Evolutionary conservation across 2,888 invertebrate species (phyloP).

Genomic region (Dorcus hopei): DNA sequence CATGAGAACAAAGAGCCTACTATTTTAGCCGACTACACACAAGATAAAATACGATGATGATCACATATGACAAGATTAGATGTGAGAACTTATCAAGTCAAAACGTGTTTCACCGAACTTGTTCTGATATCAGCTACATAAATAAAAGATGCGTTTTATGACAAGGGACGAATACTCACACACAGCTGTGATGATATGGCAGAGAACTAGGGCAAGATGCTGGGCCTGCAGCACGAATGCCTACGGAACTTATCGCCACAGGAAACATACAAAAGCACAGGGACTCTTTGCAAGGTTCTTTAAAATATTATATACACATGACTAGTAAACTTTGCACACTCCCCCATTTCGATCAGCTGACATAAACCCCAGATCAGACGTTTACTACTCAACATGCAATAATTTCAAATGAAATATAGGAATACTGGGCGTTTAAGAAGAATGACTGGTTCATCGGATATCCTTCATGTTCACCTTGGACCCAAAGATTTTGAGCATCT

Average conservation of each 20-base stretch:
- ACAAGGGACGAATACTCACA: not conserved
- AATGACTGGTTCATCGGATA: slow-evolving; percentile 73
- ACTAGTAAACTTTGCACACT: slow-evolving; percentile 42
- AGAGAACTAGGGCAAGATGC: not conserved
- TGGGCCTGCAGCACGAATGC: slow-evolving; percentile 11
- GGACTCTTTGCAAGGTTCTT: slow-evolving; percentile 27
- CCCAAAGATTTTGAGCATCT: slow-evolving; percentile 92
- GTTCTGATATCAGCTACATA: not conserved
- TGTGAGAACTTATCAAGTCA: too few relatives aligned
- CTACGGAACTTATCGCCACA: slow-evolving; percentile 20
- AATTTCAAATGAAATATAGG: slow-evolving; percentile 34
- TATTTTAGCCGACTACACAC: too few relatives aligned
- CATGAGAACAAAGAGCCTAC: too few relatives aligned
- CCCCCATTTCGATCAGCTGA: slow-evolving; percentile 7
- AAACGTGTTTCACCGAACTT: too few relatives aligned
- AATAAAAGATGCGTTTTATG: not conserved
- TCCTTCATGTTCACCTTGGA: slow-evolving; percentile 92
- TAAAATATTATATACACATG: slow-evolving; percentile 42
- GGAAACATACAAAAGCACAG: slow-evolving; percentile 27
- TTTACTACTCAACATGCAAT: slow-evolving; percentile 37
- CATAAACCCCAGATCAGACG: slow-evolving; percentile 17
- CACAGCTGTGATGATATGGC: not conserved
- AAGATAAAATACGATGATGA: too few relatives aligned
- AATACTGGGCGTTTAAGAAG: slow-evolving; percentile 23
- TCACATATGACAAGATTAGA: too few relatives aligned